Conservation (phyloP, 1,140 invertebrate genomes). For the Varroa destructor region DNA sequence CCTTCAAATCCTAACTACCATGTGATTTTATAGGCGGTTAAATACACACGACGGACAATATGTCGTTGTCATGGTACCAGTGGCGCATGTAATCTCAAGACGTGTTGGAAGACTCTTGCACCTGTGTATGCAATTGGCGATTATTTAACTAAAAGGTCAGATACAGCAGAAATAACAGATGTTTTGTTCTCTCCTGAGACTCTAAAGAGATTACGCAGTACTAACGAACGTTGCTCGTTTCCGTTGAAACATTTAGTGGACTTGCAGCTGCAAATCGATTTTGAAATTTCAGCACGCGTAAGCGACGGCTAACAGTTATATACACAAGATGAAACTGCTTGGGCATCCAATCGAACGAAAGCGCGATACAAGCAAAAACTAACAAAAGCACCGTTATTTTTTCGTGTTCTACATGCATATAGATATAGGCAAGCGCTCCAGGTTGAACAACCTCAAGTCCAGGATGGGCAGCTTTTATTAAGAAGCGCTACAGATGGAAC, state of each 20-base stretch:
- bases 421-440: no score
- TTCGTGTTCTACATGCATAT: no score
- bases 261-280: neutral
- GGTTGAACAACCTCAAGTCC: neutral
- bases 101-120: conserved; percentile 1
- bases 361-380: no score
- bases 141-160: neutral
- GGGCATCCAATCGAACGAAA: no score
- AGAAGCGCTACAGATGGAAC: neutral
- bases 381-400: no score
- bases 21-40: neutral
- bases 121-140: neutral
- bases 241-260: neutral
- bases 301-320: no score
- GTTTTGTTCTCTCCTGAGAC: neutral
- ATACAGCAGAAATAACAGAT: neutral
- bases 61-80: conserved; percentile 17
- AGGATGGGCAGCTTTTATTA: neutral
- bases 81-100: conserved; percentile 16
- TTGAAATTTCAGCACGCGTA: neutral
- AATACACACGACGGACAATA: neutral
- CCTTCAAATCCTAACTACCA: no score
- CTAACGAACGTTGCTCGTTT: neutral
- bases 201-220: neutral
- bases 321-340: no score